Percentiles rank a stretch among this genome's conserved stretches.
Evolutionary conservation across 2,797 vertebrate genomes (phyloP).

Genomic region (Acanthopagrus latus): DNA sequence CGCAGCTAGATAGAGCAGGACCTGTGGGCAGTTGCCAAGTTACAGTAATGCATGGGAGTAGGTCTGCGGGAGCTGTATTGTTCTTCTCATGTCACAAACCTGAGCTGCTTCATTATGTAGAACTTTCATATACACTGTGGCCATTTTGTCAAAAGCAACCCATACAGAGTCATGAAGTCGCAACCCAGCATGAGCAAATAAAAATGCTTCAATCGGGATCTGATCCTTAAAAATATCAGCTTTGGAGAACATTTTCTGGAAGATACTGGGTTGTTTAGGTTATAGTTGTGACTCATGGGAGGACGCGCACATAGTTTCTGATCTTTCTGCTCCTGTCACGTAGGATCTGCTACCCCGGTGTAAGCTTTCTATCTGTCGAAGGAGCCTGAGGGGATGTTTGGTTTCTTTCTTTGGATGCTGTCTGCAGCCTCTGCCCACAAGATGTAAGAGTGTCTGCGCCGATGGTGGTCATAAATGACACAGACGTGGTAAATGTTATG

Average conservation of each 20-base stretch:
- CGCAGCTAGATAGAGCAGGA: slow-evolving; percentile 7
- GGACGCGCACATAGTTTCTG: slow-evolving; percentile 20
- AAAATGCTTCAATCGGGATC: neutral
- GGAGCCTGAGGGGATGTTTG: slow-evolving; percentile 22
- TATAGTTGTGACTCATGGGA: neutral
- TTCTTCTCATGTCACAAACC: neutral
- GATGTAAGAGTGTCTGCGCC: slow-evolving; percentile 32
- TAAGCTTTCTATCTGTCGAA: slow-evolving; percentile 29
- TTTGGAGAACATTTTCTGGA: neutral
- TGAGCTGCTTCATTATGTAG: neutral
- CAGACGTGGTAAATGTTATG: slow-evolving; percentile 9
- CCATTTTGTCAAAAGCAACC: neutral
- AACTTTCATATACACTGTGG: neutral
- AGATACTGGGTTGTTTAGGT: slow-evolving; percentile 6
- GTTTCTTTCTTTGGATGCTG: slow-evolving; percentile 25
- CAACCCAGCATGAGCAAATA: neutral
- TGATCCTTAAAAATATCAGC: neutral
- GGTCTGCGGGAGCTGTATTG: neutral
- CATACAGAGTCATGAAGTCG: neutral
- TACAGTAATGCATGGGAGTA: slow-evolving; percentile 1
- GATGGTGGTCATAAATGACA: slow-evolving; percentile 38
- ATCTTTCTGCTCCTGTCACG: slow-evolving; percentile 39
- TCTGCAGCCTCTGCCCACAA: slow-evolving; percentile 36
- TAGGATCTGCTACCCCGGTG: slow-evolving; percentile 22
- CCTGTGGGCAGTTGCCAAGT: slow-evolving; percentile 3